Conservation (phyloP, 2,113 vertebrate genomes). For the Entelurus aequoreus region DNA sequence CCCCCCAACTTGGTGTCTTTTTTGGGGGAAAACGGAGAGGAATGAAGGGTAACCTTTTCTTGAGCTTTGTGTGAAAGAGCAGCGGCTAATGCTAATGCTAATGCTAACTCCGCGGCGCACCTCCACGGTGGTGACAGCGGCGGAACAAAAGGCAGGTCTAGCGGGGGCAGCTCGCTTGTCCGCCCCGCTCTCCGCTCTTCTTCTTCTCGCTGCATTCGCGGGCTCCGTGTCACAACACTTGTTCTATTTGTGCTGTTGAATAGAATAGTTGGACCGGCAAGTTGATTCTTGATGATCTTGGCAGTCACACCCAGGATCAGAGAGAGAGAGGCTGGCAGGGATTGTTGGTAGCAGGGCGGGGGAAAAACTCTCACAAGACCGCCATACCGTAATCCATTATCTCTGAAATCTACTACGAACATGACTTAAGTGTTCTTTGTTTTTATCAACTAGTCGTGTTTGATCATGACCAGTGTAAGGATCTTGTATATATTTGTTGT, state of each 20-base stretch:
- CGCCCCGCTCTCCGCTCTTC: background rate
- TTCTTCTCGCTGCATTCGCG: background rate
- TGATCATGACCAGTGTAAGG: too few relatives aligned
- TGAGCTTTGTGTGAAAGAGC: slow-evolving; percentile 41
- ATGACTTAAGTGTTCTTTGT: too few relatives aligned
- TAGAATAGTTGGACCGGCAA: slow-evolving; percentile 3
- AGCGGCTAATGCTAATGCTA: slow-evolving; percentile 47
- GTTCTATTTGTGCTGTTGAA: background rate
- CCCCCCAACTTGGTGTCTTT: slow-evolving; percentile 10
- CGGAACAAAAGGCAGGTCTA: slow-evolving; percentile 55
- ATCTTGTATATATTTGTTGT: too few relatives aligned
- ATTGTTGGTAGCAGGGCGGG: slow-evolving; percentile 13
- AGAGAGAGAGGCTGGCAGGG: slow-evolving; percentile 17
- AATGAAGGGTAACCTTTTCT: slow-evolving; percentile 49
- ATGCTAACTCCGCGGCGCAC: slow-evolving; percentile 57
- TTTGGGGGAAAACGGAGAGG: slow-evolving; percentile 1
- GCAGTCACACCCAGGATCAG: slow-evolving; percentile 61
- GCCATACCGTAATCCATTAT: background rate
- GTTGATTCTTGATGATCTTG: slow-evolving; percentile 18
- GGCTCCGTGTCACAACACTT: background rate
- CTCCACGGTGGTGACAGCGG: slow-evolving; percentile 57
- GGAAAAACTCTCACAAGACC: background rate
- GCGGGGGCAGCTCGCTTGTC: background rate
- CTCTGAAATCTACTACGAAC: background rate
- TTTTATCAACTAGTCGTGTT: too few relatives aligned